phyloP scores from a whole-genome alignment of 2,888 invertebrate species.

The Drosophila neotestacea region DNA sequence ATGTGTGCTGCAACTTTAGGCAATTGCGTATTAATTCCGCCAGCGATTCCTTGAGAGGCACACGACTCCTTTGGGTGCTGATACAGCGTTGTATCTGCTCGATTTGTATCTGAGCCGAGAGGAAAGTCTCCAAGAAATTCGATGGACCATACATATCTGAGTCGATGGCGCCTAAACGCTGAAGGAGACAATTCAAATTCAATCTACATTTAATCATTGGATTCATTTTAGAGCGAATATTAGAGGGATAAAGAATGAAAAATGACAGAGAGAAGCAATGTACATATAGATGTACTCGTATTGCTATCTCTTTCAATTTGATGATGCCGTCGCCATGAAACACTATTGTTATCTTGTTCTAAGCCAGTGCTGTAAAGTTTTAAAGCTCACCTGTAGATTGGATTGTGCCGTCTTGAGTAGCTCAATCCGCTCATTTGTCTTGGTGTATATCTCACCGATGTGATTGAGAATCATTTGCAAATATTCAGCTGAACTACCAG shows the following conservation, averaged over 20 bases:
- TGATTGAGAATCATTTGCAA: conserved; percentile 90
- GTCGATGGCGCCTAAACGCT: conserved; percentile 92
- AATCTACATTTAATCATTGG: neutral
- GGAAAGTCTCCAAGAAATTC: conserved; percentile 92
- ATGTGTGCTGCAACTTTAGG: conserved; percentile 92
- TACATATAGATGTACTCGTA: neutral
- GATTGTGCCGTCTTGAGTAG: conserved; percentile 86
- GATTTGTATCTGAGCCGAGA: conserved; percentile 89
- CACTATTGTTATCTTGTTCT: neutral
- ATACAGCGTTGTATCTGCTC: conserved; percentile 87
- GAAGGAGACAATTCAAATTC: neutral
- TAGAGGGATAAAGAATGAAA: neutral
- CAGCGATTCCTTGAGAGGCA: conserved; percentile 85
- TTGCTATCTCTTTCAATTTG: neutral
- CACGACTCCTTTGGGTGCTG: conserved; percentile 83
- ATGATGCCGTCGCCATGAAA: too few relatives aligned
- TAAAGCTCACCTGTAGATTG: conserved; percentile 83
- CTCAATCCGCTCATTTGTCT: conserved; percentile 84
- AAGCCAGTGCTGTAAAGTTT: neutral
- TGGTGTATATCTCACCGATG: conserved; percentile 89
- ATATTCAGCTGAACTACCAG: conserved; percentile 89
- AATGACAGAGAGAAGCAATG: neutral
- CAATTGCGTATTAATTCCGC: conserved; percentile 88
- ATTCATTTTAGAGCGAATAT: neutral
- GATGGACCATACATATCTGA: conserved; percentile 91